Base-by-base conservation (phyloP, 2,113 vertebrate species). In the Perca flavescens region DNA sequence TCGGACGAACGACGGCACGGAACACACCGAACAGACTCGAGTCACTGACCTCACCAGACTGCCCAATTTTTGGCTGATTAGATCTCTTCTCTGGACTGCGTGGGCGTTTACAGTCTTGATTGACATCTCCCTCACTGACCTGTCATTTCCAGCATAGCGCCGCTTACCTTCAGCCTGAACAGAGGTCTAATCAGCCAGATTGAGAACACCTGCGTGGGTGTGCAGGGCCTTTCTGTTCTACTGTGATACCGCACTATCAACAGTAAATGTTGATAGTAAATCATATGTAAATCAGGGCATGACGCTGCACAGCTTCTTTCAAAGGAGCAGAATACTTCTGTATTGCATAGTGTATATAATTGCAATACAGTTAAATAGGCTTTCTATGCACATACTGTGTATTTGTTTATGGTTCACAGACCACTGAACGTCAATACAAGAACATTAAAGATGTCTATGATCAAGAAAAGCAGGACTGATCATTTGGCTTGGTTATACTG, bases 291-390 rank as follows among this genome's bases (percentile, higher is more conserved):
- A 58, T 58, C 43, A 22, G 5, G 34, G 17, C 12, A 22, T 25
- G n/a, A 31, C 52, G 54, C 46, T 67, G 62, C 16, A 75, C n/a
- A 5, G 60, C 49, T 75, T 54, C 16, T 28, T 47, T 57, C 2
- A 43, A 28, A 46, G 12, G 36, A 0, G 7, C 34, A 31, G 8
- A 63, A 4, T 80, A 47, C 56, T 47, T 47, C 14, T 31, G 28
- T 66, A n/a, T 43, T 60, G 11, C 15, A 61, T 31, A 54, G 14
- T 69, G 25, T 69, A 19, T 62, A 25, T 76, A 75, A 40, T 68
- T 58, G n/a, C 28, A 60, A 72, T 49, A 4, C 21, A 21, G 22
- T n/a, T 49, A 19, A 22, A 4, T n/a, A 22, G 34, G 25, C 14
- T 22, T 16, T 54, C 5, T 47, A 0, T 77, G 36, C 47, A 6